Percentiles rank a stretch among this genome's conserved stretches.
Conservation (phyloP, 2,113 vertebrate species). For the Oryzias melastigma region DNA sequence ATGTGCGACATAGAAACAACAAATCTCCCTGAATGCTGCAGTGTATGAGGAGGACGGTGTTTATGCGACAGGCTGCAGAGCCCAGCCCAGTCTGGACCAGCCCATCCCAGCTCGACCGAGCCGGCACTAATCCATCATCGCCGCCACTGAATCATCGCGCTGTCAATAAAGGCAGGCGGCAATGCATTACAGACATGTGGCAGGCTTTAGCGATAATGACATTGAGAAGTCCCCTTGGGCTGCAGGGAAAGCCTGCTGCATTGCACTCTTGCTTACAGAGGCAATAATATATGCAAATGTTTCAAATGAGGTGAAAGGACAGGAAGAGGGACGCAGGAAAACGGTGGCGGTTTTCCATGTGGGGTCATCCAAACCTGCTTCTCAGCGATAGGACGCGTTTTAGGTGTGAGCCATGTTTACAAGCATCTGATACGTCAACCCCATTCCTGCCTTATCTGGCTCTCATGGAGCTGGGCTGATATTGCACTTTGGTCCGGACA, state of each 20-base stretch:
- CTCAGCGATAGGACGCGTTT: constrained; percentile 28
- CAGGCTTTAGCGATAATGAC: constrained; percentile 78
- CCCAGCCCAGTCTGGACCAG: constrained; percentile 56
- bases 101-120: constrained; percentile 52
- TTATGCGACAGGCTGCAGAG: constrained; percentile 65
- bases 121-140: constrained; percentile 76
- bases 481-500: constrained; percentile 26
- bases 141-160: constrained; percentile 73
- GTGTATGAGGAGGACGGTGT: constrained; percentile 48
- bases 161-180: constrained; percentile 75
- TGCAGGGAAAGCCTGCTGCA: constrained; percentile 57
- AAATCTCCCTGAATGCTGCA: constrained; percentile 50
- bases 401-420: constrained; percentile 30
- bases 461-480: constrained; percentile 19
- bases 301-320: constrained; percentile 30
- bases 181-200: constrained; percentile 79
- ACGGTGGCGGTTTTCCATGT: constrained; percentile 18
- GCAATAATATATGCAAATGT: constrained; percentile 76
- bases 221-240: constrained; percentile 78
- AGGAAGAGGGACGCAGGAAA: constrained; percentile 17
- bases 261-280: constrained; percentile 73
- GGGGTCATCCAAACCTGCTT: constrained; percentile 29
- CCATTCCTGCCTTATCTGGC: constrained; percentile 35
- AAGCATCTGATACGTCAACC: constrained; percentile 37
- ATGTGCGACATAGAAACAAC: constrained; percentile 61